Evolutionary conservation across 2,888 invertebrate species (phyloP).

Genomic region (Xestia rhomboidea): DNA sequence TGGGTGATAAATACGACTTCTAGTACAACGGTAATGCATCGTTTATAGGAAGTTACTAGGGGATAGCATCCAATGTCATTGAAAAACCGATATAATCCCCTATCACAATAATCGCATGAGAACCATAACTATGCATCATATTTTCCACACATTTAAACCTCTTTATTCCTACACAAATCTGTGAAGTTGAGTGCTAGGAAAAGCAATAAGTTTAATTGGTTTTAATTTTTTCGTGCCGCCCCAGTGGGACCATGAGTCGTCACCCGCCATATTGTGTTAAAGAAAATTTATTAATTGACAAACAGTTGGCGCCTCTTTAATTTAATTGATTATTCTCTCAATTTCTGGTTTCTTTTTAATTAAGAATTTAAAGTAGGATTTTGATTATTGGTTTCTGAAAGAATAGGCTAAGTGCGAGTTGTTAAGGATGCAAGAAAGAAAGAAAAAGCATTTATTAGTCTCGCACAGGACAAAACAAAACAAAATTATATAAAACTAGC

Average conservation of each 20-base stretch:
- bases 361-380: not conserved
- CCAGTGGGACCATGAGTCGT: too few relatives aligned
- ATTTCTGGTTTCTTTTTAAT: not conserved
- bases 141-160: not conserved
- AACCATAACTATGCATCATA: not conserved
- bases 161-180: not conserved
- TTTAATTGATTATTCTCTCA: conserved; percentile 38
- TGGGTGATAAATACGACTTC: too few relatives aligned
- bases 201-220: conserved; percentile 47
- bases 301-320: conserved; percentile 11
- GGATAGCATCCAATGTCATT: too few relatives aligned
- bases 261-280: conserved; percentile 14
- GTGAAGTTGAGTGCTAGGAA: conserved; percentile 12
- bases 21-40: too few relatives aligned
- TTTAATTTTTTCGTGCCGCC: conserved; percentile 14
- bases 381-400: conserved; percentile 2
- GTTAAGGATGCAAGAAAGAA: too few relatives aligned
- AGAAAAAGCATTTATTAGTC: too few relatives aligned
- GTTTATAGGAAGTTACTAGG: too few relatives aligned
- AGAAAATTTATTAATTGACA: conserved; percentile 32
- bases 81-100: too few relatives aligned
- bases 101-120: not conserved
- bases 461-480: too few relatives aligned
- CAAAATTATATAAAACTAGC: too few relatives aligned
- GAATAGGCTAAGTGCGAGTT: not conserved